phyloP scores from a whole-genome alignment of 2,888 invertebrate species.

The Horisme vitalbata region DNA sequence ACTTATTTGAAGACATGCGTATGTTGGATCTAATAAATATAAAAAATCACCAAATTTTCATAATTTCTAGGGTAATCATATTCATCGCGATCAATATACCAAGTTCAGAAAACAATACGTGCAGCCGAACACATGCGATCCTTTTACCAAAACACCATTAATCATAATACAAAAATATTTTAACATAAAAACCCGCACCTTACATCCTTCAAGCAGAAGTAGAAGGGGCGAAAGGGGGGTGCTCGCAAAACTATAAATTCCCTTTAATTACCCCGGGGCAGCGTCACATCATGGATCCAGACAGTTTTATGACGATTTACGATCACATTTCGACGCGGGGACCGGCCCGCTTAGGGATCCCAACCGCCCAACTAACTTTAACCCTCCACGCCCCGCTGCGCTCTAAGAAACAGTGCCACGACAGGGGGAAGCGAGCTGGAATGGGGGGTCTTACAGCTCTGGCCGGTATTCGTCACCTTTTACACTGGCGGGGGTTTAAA shows the following conservation, averaged over 20 bases:
- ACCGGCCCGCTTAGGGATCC: constrained; percentile 68
- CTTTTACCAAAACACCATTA: constrained; percentile 32
- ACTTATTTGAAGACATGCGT: no score
- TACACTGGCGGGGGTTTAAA: constrained; percentile 81
- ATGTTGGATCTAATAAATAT: no score
- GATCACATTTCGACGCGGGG: constrained; percentile 82
- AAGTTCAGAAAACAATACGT: constrained; percentile 9
- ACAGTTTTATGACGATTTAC: constrained; percentile 87
- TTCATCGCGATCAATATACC: background rate
- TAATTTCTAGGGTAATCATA: no score
- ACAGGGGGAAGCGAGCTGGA: constrained; percentile 34
- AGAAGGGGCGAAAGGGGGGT: constrained; percentile 38
- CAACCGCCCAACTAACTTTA: constrained; percentile 47
- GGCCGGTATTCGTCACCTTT: constrained; percentile 78
- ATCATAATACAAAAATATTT: constrained; percentile 38
- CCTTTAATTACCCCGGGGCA: constrained; percentile 84
- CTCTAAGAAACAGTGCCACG: constrained; percentile 15
- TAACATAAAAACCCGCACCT: constrained; percentile 36
- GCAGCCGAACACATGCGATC: constrained; percentile 21
- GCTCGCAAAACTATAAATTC: constrained; percentile 80
- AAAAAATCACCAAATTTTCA: no score
- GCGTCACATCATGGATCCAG: constrained; percentile 88
- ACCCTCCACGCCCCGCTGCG: constrained; percentile 46
- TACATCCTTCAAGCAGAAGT: constrained; percentile 35
- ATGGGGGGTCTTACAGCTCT: constrained; percentile 41